Percentiles rank a stretch among this genome's conserved stretches.
These are phyloP conservation scores for Trematomus bernacchii DNA, from an alignment of 2,797 vertebrate genomes.

Conservation along the genomic window DNA sequence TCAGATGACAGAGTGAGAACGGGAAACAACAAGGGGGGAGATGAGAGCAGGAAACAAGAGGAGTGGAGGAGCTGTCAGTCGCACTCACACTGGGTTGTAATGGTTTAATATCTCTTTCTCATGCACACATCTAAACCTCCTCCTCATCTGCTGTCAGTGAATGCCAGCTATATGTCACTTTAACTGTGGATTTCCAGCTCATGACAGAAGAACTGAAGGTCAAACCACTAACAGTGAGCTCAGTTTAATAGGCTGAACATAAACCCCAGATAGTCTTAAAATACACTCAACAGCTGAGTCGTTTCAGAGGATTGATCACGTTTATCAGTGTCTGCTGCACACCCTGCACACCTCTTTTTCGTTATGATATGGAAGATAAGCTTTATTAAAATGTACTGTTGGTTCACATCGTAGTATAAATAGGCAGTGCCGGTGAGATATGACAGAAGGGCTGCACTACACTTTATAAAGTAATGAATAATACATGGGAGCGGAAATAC, in stretches of 20 bases:
- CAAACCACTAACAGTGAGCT: slow-evolving; percentile 67
- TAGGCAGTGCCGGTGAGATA: slow-evolving; percentile 50
- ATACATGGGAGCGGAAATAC: slow-evolving; percentile 24
- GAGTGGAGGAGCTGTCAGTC: slow-evolving; percentile 71
- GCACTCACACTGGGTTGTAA: slow-evolving; percentile 60
- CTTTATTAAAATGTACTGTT: slow-evolving; percentile 61
- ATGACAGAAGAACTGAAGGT: slow-evolving; percentile 71
- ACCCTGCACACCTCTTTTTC: slow-evolving; percentile 46
- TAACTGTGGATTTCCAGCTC: slow-evolving; percentile 67
- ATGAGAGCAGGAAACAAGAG: slow-evolving; percentile 72
- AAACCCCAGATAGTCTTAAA: slow-evolving; percentile 67
- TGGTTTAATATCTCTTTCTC: slow-evolving; percentile 78
- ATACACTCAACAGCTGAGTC: slow-evolving; percentile 58
- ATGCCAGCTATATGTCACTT: slow-evolving; percentile 72
- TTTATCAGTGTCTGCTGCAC: slow-evolving; percentile 67
- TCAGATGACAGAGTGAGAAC: slow-evolving; percentile 63
- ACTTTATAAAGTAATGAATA: slow-evolving; percentile 61
- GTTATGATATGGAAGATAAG: slow-evolving; percentile 59
- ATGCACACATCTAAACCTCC: slow-evolving; percentile 71
- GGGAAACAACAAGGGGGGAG: slow-evolving; percentile 50
- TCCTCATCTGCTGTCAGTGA: slow-evolving; percentile 73
- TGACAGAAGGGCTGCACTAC: slow-evolving; percentile 28
- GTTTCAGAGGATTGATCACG: slow-evolving; percentile 61
- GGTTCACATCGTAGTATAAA: slow-evolving; percentile 56
- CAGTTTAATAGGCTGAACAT: slow-evolving; percentile 67